Conservation (phyloP, 2,797 vertebrate species). For the Sebastiscus albofasciatus region DNA sequence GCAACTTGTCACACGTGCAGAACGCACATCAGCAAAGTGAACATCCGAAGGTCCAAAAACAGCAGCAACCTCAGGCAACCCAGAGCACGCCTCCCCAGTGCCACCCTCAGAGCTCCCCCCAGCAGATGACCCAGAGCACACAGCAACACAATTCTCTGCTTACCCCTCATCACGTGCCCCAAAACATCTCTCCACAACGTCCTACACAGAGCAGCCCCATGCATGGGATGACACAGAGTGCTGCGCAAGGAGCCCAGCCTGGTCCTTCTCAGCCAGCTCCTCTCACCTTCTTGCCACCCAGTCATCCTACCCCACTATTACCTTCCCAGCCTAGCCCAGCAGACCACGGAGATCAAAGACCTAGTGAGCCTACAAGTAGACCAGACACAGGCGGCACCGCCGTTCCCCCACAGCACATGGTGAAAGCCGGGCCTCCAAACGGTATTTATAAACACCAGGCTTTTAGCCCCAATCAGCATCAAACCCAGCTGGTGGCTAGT, state of each 20-base stretch:
- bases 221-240: constrained; percentile 64
- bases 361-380: constrained; percentile 74
- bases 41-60: constrained; percentile 41
- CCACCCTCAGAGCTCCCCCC: constrained; percentile 32
- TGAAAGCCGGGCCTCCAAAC: constrained; percentile 57
- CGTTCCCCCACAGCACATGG: constrained; percentile 53
- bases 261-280: constrained; percentile 72
- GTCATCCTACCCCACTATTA: constrained; percentile 74
- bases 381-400: constrained; percentile 36
- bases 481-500: constrained; percentile 42
- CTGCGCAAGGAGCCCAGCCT: constrained; percentile 58
- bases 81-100: constrained; percentile 14
- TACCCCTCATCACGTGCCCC: constrained; percentile 27
- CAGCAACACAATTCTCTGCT: constrained; percentile 37
- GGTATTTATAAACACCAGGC: constrained; percentile 69
- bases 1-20: constrained; percentile 6
- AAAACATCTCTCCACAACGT: constrained; percentile 32
- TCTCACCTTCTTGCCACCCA: constrained; percentile 75
- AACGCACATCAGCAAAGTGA: constrained; percentile 39
- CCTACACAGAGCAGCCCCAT: constrained; percentile 57
- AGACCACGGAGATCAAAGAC: constrained; percentile 77
- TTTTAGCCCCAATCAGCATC: constrained; percentile 69
- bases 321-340: constrained; percentile 76
- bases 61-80: constrained; percentile 11
- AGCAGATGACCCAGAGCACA: constrained; percentile 15